A percentile compares a stretch with the other conserved stretches of the same genome.
These are phyloP conservation scores for Puntigrus tetrazona DNA, from an alignment of 2,113 vertebrate genomes.

Conservation along the genomic window DNA sequence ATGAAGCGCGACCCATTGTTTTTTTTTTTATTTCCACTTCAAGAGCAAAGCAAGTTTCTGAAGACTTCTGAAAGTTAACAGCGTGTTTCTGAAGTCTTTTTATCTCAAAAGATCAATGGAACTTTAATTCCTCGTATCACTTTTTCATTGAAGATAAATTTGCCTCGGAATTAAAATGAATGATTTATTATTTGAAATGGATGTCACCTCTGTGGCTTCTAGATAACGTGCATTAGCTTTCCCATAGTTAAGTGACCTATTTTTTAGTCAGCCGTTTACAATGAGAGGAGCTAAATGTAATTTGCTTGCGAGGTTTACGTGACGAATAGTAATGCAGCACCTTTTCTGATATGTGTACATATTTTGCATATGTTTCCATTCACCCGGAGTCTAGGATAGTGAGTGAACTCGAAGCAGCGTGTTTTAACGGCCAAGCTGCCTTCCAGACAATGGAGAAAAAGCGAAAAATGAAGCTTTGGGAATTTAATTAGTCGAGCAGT, in stretches of 20 bases:
- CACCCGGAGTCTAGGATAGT: background rate
- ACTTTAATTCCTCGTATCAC: background rate
- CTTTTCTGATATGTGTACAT: background rate
- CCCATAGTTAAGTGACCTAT: background rate
- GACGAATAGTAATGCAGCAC: background rate
- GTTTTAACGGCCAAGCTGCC: background rate
- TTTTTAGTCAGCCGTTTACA: background rate
- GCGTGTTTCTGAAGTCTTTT: background rate
- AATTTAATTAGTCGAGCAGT: constrained; percentile 34
- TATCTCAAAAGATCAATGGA: background rate
- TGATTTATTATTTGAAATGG: background rate
- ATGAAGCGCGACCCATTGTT: no score
- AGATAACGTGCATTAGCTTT: background rate
- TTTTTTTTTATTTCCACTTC: no score
- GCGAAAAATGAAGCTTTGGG: constrained; percentile 7
- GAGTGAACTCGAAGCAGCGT: constrained; percentile 5
- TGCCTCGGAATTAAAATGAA: background rate
- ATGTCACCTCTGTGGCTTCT: background rate
- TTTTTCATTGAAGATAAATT: background rate
- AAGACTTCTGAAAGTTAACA: background rate
- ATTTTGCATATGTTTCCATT: background rate
- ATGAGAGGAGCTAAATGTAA: background rate
- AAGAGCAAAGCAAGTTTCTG: background rate
- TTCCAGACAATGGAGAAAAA: constrained; percentile 6
- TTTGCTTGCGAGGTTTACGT: background rate